Conservation (phyloP, 2,113 vertebrate species). For the Pseudopipra pipra region DNA sequence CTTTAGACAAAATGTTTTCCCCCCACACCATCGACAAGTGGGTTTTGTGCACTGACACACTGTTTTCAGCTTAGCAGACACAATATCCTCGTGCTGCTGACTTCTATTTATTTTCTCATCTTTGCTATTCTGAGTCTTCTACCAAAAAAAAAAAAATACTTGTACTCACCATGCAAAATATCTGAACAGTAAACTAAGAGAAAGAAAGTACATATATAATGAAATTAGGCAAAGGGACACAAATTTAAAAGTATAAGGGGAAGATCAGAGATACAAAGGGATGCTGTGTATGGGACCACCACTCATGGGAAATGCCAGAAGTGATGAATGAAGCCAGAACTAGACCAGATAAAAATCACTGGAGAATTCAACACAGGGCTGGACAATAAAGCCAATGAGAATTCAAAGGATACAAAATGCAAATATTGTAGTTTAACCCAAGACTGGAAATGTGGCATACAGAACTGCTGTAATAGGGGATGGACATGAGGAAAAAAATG, state of each 20-base stretch:
- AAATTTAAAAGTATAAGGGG: background rate
- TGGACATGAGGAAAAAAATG: accelerated
- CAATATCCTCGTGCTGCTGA: background rate
- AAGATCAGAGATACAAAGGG: background rate
- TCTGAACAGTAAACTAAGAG: background rate
- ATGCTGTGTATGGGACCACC: background rate
- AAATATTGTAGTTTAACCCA: background rate
- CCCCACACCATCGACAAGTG: background rate
- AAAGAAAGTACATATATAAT: background rate
- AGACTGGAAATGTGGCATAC: background rate
- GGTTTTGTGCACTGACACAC: background rate
- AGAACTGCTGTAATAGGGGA: background rate
- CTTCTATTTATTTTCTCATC: background rate
- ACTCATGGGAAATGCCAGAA: background rate
- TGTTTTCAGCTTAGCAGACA: slow-evolving; percentile 24
- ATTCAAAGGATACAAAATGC: background rate
- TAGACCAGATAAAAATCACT: background rate
- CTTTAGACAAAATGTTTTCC: background rate
- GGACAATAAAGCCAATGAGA: background rate
- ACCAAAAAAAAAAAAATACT: background rate
- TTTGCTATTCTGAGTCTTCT: background rate
- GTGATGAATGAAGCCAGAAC: background rate
- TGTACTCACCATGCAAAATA: background rate
- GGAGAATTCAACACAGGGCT: background rate
- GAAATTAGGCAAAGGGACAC: background rate